Base-by-base conservation (phyloP, 2,797 vertebrate species). In the Chaetophractus vellerosus region DNA sequence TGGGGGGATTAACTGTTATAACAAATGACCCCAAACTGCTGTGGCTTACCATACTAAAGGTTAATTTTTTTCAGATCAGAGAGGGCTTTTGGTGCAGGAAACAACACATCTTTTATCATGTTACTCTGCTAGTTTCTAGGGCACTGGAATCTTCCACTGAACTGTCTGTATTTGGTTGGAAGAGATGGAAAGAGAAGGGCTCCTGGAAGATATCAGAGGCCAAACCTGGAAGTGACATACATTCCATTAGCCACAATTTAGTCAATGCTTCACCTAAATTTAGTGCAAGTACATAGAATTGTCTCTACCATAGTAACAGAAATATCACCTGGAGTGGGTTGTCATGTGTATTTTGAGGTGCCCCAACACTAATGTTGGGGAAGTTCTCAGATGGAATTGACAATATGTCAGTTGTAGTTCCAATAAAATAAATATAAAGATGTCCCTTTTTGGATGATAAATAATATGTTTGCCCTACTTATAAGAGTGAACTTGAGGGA, bases 1-100 rank as follows among this genome's bases (percentile, higher is more conserved):
- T 59, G 55, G 28, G 0, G 94, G 4, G 26, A 76, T 66, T 55
- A 66, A 64, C 9, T 74, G 1, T n/a, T 78, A 8, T 48, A 45
- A 48, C 5, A 90, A 88, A 78, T 69, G 21, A 36, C 6, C 11
- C 16, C 2, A 36, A 68, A 8, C 38, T 16, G 26, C 3, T 38
- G 9, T 84, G 66, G 6, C 2, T 81, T 83, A 52, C 28, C 10
- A 52, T 52, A 72, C 31, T 57, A n/a, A 41, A 66, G n/a, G 15
- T 31, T 79, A 61, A 59, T 66, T 80, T 84, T 14, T 79, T 14
- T 79, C 14, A 79, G 31, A 76, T 16, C 12, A 91, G 52, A 81
- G 23, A 59, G 6, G n/a, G 26, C 41, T 45, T 55, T 16, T 6
- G 33, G 71, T 18, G 11, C 7, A 45, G 9, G 28, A 0, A 55